phyloP scores from a whole-genome alignment of 2,888 invertebrate genomes.

The Sialis fuliginosa region DNA sequence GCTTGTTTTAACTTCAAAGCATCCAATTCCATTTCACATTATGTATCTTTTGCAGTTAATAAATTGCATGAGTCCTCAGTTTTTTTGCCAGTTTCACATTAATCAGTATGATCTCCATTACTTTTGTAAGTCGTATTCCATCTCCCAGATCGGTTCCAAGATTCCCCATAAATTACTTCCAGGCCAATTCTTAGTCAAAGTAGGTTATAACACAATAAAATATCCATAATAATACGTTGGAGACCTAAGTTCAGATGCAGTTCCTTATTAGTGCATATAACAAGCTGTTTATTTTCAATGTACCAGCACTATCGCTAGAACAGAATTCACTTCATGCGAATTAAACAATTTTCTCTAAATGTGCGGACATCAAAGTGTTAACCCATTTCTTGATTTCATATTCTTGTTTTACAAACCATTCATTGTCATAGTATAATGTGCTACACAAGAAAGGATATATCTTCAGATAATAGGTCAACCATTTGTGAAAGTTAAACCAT shows the following conservation, averaged over 20 bases:
- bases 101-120: conserved; percentile 66
- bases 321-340: conserved; percentile 38
- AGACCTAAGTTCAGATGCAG: conserved; percentile 68
- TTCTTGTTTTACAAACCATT: conserved; percentile 50
- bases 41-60: conserved; percentile 69
- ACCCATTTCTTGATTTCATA: conserved; percentile 60
- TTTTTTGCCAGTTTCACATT: conserved; percentile 42
- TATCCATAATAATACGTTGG: conserved; percentile 55
- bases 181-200: conserved; percentile 78
- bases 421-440: conserved; percentile 47
- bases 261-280: conserved; percentile 59
- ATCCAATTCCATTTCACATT: conserved; percentile 64
- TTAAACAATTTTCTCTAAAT: conserved; percentile 46
- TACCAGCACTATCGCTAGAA: conserved; percentile 52
- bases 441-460: conserved; percentile 48
- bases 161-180: conserved; percentile 67
- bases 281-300: conserved; percentile 56
- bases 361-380: conserved; percentile 58
- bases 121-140: conserved; percentile 64
- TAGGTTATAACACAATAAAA: conserved; percentile 73
- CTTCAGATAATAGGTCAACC: conserved; percentile 30
- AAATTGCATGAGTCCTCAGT: conserved; percentile 69
- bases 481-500: neutral
- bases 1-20: conserved; percentile 30
- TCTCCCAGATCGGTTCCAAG: conserved; percentile 69